Evolutionary conservation across 2,797 vertebrate species (phyloP).

Genomic region (Ceyx erithaca): DNA sequence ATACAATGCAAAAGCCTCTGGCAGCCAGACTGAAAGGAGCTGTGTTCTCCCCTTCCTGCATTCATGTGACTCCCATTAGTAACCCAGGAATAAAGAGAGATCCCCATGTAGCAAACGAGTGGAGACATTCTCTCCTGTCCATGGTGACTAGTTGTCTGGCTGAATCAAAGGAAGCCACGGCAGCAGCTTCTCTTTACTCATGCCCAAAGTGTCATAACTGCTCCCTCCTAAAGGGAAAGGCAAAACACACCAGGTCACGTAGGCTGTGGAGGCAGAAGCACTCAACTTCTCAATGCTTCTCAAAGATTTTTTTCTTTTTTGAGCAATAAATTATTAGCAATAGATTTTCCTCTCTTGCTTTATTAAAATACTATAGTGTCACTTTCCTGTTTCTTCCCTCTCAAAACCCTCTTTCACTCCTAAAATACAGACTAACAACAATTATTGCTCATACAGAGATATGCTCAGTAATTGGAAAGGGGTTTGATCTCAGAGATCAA

Average conservation of each 20-base stretch:
- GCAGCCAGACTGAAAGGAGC: not conserved
- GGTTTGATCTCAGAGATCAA: not conserved
- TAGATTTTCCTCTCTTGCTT: not conserved
- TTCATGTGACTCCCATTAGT: not conserved
- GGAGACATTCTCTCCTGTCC: not conserved
- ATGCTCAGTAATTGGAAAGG: not conserved
- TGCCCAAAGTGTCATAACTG: not conserved
- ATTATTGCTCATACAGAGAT: not conserved
- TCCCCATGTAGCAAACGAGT: not conserved
- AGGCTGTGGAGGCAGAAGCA: not conserved
- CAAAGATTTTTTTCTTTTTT: not conserved
- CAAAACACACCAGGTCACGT: slow-evolving; percentile 3
- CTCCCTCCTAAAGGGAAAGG: not conserved
- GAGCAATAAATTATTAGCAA: not conserved
- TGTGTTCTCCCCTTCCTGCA: not conserved
- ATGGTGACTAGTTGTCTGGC: not conserved
- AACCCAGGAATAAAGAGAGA: not conserved
- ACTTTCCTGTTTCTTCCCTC: not conserved
- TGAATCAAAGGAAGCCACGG: not conserved
- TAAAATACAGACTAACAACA: not conserved
- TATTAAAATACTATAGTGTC: not conserved
- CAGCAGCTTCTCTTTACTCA: not conserved
- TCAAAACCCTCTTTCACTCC: not conserved
- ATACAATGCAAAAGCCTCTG: not conserved
- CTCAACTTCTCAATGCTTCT: not conserved